Conservation (phyloP, 2,888 invertebrate genomes). For the Parochlus steinenii region DNA sequence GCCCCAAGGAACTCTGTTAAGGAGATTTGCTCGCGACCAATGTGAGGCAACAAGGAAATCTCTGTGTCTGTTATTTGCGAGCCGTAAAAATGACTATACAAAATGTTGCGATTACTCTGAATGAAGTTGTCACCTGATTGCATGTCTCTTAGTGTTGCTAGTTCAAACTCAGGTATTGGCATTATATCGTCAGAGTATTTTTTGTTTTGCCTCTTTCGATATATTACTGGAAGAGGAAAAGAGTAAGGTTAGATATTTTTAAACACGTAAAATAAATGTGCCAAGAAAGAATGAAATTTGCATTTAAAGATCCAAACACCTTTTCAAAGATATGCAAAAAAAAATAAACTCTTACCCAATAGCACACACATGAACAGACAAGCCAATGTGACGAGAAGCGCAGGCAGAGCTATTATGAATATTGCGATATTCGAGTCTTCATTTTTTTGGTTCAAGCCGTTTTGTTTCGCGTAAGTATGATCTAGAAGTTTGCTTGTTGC, state of each 20-base stretch:
- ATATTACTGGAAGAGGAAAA: constrained; percentile 36
- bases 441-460: constrained; percentile 16
- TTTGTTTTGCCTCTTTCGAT: constrained; percentile 25
- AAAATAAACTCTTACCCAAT: constrained; percentile 14
- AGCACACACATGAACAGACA: constrained; percentile 35
- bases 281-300: constrained; percentile 19
- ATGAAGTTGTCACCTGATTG: constrained; percentile 52
- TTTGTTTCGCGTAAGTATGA: constrained; percentile 27
- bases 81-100: constrained; percentile 41
- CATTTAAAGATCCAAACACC: too few relatives aligned
- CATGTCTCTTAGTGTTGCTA: constrained; percentile 71
- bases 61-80: constrained; percentile 56
- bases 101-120: constrained; percentile 61
- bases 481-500: constrained; percentile 44
- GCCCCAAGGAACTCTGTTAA: constrained; percentile 80
- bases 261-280: constrained; percentile 2
- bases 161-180: constrained; percentile 59
- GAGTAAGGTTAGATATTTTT: neutral
- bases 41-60: constrained; percentile 66
- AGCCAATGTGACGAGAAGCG: constrained; percentile 29
- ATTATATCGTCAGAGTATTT: constrained; percentile 26
- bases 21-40: constrained; percentile 71
- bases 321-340: too few relatives aligned
- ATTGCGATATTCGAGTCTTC: constrained; percentile 5
- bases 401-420: neutral